These are phyloP conservation scores for Temnothorax unifasciatus DNA, from an alignment of 2,888 invertebrate genomes.

Conservation along the genomic window DNA sequence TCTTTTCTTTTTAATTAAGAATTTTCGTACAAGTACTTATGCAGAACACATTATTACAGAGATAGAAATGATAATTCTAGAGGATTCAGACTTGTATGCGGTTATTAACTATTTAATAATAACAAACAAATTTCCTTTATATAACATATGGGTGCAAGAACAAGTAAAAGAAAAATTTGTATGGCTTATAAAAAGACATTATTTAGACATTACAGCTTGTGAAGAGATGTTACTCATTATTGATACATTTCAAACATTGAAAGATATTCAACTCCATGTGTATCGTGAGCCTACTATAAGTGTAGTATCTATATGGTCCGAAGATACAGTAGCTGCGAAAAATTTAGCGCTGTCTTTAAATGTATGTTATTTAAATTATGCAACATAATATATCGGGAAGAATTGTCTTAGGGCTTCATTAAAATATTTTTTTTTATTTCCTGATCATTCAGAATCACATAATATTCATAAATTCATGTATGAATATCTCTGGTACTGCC, in stretches of 20 bases:
- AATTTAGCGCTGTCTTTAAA: slow-evolving; percentile 9
- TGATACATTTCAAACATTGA: neutral
- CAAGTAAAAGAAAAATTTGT: neutral
- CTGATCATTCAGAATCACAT: too few relatives aligned
- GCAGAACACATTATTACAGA: neutral
- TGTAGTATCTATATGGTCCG: slow-evolving; percentile 25
- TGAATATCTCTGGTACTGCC: too few relatives aligned
- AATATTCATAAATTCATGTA: too few relatives aligned
- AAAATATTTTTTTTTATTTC: too few relatives aligned
- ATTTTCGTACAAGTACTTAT: neutral
- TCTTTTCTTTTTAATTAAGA: neutral
- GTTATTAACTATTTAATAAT: slow-evolving; percentile 9
- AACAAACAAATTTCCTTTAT: neutral
- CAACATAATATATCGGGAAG: neutral
- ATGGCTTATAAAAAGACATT: neutral
- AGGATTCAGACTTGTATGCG: slow-evolving; percentile 13
- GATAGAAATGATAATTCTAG: neutral
- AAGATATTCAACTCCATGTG: neutral
- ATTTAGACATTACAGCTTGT: neutral
- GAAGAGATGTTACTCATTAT: neutral
- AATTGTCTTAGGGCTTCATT: too few relatives aligned
- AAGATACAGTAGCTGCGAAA: slow-evolving; percentile 8
- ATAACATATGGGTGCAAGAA: slow-evolving; percentile 16
- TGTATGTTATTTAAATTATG: slow-evolving; percentile 5
- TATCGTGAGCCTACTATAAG: too few relatives aligned